These are phyloP conservation scores for Mesorhabditis sp. DNA, from an alignment of 2,888 invertebrate species.

Conservation along the genomic window DNA sequence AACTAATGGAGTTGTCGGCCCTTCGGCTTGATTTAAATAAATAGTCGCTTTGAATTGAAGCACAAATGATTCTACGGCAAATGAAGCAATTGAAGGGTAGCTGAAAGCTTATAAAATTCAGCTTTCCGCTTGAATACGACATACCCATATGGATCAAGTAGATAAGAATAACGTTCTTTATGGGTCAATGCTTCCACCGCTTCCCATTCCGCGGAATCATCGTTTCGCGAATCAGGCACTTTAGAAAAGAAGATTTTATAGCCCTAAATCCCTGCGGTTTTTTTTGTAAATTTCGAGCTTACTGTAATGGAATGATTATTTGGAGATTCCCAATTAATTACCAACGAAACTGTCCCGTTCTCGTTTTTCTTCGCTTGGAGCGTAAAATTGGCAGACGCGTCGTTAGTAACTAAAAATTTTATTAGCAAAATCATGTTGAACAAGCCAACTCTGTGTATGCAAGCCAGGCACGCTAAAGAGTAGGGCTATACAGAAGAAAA, in stretches of 20 bases:
- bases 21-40: not conserved
- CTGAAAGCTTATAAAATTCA: slow-evolving; percentile 1
- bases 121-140: not conserved
- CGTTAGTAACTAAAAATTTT: no score
- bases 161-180: not conserved
- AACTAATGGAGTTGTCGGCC: not conserved
- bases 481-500: no score
- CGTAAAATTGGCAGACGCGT: not conserved
- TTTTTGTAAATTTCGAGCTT: not conserved
- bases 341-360: not conserved
- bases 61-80: not conserved
- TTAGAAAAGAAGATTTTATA: slow-evolving; percentile 1
- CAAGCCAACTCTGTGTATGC: no score
- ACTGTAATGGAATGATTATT: not conserved
- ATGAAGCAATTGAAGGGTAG: slow-evolving; percentile 4
- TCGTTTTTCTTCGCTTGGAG: not conserved
- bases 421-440: no score
- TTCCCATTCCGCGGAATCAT: not conserved
- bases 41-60: not conserved
- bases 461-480: no score
- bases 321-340: not conserved
- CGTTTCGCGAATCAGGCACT: not conserved
- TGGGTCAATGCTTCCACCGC: not conserved
- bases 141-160: slow-evolving; percentile 4
- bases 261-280: not conserved